Evolutionary conservation across 2,888 invertebrate genomes (phyloP).

Genomic region (Acronicta leporina): DNA sequence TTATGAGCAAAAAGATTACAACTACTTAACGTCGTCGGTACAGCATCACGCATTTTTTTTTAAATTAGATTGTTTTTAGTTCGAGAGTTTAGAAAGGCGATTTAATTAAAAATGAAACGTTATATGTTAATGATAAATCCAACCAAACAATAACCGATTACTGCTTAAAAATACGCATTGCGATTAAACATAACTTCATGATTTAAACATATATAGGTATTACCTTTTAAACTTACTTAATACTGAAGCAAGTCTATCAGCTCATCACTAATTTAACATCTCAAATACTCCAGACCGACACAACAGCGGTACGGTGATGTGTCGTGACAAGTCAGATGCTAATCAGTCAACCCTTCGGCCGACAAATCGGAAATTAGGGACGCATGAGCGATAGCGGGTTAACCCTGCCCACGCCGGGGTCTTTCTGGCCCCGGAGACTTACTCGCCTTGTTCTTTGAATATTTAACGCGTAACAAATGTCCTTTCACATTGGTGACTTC

Average conservation of each 20-base stretch:
- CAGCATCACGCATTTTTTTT: too few relatives aligned
- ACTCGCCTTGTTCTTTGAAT: slow-evolving; percentile 85
- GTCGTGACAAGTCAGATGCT: slow-evolving; percentile 86
- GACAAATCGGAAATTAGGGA: slow-evolving; percentile 89
- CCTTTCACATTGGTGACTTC: slow-evolving; percentile 66
- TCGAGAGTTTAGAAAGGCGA: too few relatives aligned
- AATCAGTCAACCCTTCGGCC: slow-evolving; percentile 87
- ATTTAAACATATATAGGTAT: too few relatives aligned
- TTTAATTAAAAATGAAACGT: too few relatives aligned
- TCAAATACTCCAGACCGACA: slow-evolving; percentile 66
- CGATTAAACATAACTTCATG: too few relatives aligned
- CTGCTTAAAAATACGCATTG: too few relatives aligned
- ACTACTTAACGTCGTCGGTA: too few relatives aligned
- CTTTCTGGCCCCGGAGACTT: slow-evolving; percentile 78
- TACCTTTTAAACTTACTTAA: neutral
- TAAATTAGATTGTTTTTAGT: too few relatives aligned
- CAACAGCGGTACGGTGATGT: slow-evolving; percentile 78
- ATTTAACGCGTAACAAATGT: slow-evolving; percentile 81
- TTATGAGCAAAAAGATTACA: too few relatives aligned
- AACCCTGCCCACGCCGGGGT: slow-evolving; percentile 72
- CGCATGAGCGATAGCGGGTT: slow-evolving; percentile 86
- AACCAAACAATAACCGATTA: too few relatives aligned
- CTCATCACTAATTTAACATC: slow-evolving; percentile 64
- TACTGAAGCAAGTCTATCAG: slow-evolving; percentile 21
- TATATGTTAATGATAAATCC: too few relatives aligned